Base-by-base conservation (phyloP, 2,113 vertebrate genomes). In the Pteruthius melanotis region DNA sequence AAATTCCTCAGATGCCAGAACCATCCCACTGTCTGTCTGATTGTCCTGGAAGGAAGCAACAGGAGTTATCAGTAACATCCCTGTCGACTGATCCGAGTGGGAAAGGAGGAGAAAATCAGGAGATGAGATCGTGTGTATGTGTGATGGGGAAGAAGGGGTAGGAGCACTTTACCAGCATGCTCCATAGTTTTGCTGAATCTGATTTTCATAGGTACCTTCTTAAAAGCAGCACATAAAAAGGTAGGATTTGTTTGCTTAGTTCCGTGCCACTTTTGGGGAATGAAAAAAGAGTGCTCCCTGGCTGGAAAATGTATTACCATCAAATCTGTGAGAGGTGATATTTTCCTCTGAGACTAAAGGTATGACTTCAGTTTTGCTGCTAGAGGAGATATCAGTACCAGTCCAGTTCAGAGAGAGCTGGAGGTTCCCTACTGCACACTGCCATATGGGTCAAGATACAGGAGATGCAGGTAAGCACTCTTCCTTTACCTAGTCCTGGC, bases 1-100 rank as follows among this genome's bases (percentile, higher is more conserved):
- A 89, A 99, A 98, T 97, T 99, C 99, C 89, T 99, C 99, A 1
- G 99, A 99, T 85, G 99, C 98, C 98, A 99, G 97, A 94, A 99
- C 99, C 99, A 99, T 99, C 82, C 99, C 99, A 91, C 99, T 99
- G 99, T 99, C 99, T 11, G 99, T 99, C 97, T 99, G 99, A 97
- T 98, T 99, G 93, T 99, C 99, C 99, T 99, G 97, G 53, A 90
- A 97, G 93, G 96, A 95, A 98, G 80, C 53, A 97, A 92, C 81
- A 83, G 76, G 93, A 91, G 76, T 96, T 97, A 96, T 91, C 93
- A 94, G 81, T 68, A 94, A 93, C 47, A 78, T 94, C 91, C 49
- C 90, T 95, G 93, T 87, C 69, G 3, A 83, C 64, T 72, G 78
- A 68, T 79, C 60, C 83, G 65, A 85, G 80, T 82, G 74, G 72